Percentiles rank a stretch among this genome's conserved stretches.
Conservation (phyloP, 2,797 vertebrate species). For the Acomys russatus region DNA sequence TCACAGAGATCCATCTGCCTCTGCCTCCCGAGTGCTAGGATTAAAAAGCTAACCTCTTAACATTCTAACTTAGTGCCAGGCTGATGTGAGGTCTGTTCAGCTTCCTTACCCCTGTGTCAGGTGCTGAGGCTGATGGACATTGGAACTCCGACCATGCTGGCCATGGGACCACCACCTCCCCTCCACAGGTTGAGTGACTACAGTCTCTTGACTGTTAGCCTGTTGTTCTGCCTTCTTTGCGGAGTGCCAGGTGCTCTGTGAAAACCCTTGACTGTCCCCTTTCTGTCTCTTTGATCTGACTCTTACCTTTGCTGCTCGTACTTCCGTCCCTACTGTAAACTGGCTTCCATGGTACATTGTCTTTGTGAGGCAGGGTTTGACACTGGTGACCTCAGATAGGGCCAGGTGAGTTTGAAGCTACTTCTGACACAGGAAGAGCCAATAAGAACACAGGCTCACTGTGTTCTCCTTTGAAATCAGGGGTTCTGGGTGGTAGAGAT, state of each 20-base stretch:
- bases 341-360: neutral
- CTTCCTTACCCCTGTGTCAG: neutral
- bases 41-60: neutral
- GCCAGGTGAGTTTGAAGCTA: neutral
- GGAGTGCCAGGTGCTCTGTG: neutral
- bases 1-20: neutral
- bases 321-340: too few relatives aligned
- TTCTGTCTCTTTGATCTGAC: neutral
- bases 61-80: too few relatives aligned
- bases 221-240: neutral
- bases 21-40: neutral
- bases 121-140: neutral
- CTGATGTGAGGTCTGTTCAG: neutral
- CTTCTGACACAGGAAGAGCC: neutral
- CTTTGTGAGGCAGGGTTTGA: neutral
- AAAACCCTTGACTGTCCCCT: neutral
- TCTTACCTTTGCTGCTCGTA: neutral
- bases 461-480: neutral
- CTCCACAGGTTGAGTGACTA: neutral
- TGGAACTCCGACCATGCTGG: neutral
- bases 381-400: neutral
- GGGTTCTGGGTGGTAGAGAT: accelerated
- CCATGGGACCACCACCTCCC: accelerated
- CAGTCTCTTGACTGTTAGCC: neutral
- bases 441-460: neutral